Base-by-base conservation (phyloP, 2,797 vertebrate species). In the Eleutherodactylus coqui region DNA sequence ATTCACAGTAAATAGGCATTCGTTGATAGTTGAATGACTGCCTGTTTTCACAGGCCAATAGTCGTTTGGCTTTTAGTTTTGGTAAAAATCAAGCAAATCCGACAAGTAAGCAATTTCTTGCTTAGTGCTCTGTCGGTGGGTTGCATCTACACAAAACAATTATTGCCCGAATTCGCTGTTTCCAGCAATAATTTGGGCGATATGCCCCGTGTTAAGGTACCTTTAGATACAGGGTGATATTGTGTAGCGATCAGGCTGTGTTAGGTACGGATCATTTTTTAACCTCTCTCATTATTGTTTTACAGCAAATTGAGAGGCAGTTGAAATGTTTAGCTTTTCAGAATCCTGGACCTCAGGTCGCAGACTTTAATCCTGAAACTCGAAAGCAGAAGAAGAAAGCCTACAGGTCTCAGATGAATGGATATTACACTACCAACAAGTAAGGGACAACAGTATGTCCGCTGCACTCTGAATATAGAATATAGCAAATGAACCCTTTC, bases 311-410 rank as follows among this genome's bases (percentile, higher is more conserved):
- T 2, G 91, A 95, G 45, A 91, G 93, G 38, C 93, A 95, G 83
- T 85, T 95, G 88, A 94, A 91, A 92, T 91, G 70, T 84, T 91
- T 96, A 90, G 90, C 90, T 0, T 95, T 96, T 91, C 92, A 92
- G 88, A 96, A 95, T 89, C 95, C 94, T 55, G 94, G 94, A 85
- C 95, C 94, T 9, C 92, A 92, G 75, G 88, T 95, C 64, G 94
- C 94, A 3, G 93, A 95, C 86, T 95, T 96, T 89, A 95, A 95
- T 84, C 94, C 94, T 49, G 91, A 94, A 92, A 93, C 90, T 19
- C 92, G 94, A 89, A 62, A 93, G 75, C 91, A 92, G 88, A 93
- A 91, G 85, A 96, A 95, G 89, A 93, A 93, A 91, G 92, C 88
- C 0, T 62, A 87, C 77, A 89, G 92, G 89, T 94, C 91, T 64